Conservation (phyloP, 2,113 vertebrate genomes). For the Todiramphus chloris region DNA sequence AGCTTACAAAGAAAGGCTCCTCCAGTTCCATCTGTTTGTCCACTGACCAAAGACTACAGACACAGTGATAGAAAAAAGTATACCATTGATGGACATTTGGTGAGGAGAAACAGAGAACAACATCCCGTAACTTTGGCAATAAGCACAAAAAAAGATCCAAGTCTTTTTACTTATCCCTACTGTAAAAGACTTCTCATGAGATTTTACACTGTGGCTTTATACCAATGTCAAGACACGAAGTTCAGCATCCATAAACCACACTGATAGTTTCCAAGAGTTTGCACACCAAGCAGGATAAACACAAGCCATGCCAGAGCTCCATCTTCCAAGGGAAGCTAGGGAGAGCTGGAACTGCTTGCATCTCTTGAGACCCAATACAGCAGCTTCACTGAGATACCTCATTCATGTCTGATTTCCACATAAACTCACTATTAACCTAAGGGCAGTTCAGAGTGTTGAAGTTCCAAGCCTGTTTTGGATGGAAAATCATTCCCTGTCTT, state of each 20-base stretch:
- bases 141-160: background rate
- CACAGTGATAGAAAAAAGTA: background rate
- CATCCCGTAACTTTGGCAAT: background rate
- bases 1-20: background rate
- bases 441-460: background rate
- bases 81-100: background rate
- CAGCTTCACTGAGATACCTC: background rate
- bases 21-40: background rate
- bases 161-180: background rate
- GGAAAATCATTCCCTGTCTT: background rate
- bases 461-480: background rate
- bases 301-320: background rate
- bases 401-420: background rate
- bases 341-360: background rate
- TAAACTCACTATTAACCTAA: rapidly evolving
- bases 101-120: background rate
- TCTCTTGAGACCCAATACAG: background rate
- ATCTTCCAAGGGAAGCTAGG: background rate
- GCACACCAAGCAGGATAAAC: background rate
- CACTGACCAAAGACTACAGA: background rate
- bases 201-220: background rate
- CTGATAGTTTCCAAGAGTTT: background rate
- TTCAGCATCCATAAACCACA: background rate
- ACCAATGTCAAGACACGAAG: background rate
- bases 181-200: background rate